Evolutionary conservation across 2,797 vertebrate species (phyloP).

Genomic region (Tinamus major): DNA sequence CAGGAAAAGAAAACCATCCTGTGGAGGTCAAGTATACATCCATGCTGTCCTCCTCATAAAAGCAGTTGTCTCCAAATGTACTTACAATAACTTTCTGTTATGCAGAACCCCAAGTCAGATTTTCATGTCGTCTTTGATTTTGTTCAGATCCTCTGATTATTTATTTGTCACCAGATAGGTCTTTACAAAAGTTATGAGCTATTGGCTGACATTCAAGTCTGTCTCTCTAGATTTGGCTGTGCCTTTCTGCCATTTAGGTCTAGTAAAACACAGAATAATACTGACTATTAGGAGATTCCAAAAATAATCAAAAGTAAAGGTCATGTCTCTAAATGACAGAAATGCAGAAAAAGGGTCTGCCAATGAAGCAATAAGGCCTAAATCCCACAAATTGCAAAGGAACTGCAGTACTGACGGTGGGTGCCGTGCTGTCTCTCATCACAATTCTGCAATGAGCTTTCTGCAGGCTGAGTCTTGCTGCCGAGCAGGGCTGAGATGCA

Average conservation of each 20-base stretch:
- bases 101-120: background rate
- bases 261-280: background rate
- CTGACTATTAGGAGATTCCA: background rate
- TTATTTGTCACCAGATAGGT: background rate
- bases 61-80: background rate
- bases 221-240: background rate
- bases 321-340: background rate
- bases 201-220: background rate
- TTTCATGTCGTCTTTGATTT: background rate
- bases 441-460: background rate
- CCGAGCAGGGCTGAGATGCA: background rate
- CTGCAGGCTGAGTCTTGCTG: background rate
- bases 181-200: background rate
- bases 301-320: background rate
- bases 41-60: background rate
- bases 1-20: conserved; percentile 11
- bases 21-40: background rate
- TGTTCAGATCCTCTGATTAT: background rate
- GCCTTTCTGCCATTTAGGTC: background rate
- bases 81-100: background rate
- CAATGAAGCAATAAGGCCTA: background rate
- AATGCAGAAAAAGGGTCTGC: background rate
- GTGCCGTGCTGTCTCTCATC: background rate
- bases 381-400: background rate
- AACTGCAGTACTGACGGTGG: background rate